Percentiles rank a stretch among this genome's conserved stretches.
phyloP scores from a whole-genome alignment of 2,888 invertebrate species.

The Zeuzera pyrina region DNA sequence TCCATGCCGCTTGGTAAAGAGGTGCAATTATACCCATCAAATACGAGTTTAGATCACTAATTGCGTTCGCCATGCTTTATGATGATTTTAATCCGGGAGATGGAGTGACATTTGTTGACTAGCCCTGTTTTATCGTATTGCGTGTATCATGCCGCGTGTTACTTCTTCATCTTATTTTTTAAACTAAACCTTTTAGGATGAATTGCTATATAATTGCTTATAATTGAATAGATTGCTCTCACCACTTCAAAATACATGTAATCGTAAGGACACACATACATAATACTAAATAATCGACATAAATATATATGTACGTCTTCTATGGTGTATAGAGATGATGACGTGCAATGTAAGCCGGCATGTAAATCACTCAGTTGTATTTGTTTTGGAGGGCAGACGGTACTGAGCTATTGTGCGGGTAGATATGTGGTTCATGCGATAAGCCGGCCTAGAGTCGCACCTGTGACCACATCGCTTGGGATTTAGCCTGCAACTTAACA shows the following conservation, averaged over 20 bases:
- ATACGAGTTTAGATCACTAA: constrained; percentile 66
- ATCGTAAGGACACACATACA: no score
- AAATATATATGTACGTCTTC: no score
- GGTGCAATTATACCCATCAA: constrained; percentile 72
- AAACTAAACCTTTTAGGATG: no score
- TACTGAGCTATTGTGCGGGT: no score
- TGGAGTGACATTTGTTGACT: constrained; percentile 29
- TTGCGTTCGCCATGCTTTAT: constrained; percentile 62
- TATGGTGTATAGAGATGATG: no score
- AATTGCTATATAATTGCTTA: no score
- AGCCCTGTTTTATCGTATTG: no score
- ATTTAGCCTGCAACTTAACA: constrained; percentile 30
- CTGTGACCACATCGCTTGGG: constrained; percentile 37
- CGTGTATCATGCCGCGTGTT: no score
- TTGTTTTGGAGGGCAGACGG: constrained; percentile 1
- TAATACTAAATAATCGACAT: no score
- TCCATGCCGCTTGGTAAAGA: constrained; percentile 54
- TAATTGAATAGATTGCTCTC: no score
- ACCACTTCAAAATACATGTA: no score
- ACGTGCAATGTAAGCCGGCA: background rate
- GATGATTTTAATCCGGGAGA: constrained; percentile 34
- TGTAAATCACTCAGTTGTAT: background rate
- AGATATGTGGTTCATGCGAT: constrained; percentile 21
- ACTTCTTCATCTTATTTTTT: no score
- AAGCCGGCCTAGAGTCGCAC: constrained; percentile 37